Evolutionary conservation across 2,113 vertebrate genomes (phyloP).

Genomic region (Drymodes brunneopygia): DNA sequence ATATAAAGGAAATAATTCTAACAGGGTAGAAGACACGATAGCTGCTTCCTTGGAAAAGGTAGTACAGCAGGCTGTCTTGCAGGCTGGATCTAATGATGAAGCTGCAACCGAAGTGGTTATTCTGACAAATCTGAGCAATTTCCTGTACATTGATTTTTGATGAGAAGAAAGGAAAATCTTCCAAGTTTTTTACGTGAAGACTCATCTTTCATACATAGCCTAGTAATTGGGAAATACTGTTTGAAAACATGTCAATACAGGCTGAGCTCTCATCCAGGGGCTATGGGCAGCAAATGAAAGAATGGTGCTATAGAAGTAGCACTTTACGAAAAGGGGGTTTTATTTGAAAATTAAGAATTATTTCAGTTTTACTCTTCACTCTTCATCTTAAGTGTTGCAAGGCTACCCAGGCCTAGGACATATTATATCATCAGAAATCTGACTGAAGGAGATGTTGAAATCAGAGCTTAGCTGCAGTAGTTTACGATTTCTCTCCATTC

Average conservation of each 20-base stretch:
- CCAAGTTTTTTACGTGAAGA: neutral
- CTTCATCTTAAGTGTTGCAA: neutral
- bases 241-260: slow-evolving; percentile 20
- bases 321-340: neutral
- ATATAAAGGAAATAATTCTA: neutral
- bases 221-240: slow-evolving; percentile 31
- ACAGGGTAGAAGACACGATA: neutral
- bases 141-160: slow-evolving; percentile 40
- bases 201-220: neutral
- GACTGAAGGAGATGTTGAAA: neutral
- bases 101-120: neutral
- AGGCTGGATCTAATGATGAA: neutral
- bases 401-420: neutral
- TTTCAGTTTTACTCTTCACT: neutral
- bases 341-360: slow-evolving; percentile 32
- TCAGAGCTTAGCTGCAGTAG: neutral
- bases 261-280: neutral
- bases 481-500: neutral
- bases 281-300: neutral
- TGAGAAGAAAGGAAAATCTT: slow-evolving; percentile 24
- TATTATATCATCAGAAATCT: neutral
- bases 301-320: neutral
- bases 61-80: neutral
- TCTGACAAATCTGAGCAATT: slow-evolving; percentile 53
- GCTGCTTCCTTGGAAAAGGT: neutral